phyloP scores from a whole-genome alignment of 2,113 vertebrate genomes.

The Falco punctatus region DNA sequence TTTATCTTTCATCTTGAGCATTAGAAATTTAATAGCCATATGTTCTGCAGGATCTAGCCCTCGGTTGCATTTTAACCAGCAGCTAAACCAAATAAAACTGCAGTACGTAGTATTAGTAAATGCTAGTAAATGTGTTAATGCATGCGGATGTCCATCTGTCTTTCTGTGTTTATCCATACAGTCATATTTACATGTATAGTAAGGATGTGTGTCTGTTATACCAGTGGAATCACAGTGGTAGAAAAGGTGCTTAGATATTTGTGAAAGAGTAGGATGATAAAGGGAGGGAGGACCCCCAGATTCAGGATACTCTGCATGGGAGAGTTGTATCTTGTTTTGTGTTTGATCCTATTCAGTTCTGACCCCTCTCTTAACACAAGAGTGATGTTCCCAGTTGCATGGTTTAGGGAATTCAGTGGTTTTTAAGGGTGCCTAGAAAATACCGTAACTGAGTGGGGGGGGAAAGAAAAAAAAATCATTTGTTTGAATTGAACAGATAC shows the following conservation, averaged over 20 bases:
- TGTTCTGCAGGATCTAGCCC: neutral
- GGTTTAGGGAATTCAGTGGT: neutral
- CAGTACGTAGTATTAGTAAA: neutral
- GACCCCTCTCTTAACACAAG: neutral
- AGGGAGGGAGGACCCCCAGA: neutral
- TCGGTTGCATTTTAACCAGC: neutral
- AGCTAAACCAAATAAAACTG: neutral
- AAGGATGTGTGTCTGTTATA: neutral
- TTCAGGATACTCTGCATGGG: neutral
- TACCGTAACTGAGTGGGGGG: neutral
- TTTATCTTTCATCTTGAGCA: neutral
- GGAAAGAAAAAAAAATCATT: neutral
- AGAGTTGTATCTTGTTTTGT: neutral
- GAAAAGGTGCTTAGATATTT: neutral
- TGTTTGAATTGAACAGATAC: neutral
- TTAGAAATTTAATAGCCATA: neutral
- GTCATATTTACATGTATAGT: neutral
- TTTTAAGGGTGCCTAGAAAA: neutral
- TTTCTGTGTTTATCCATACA: neutral
- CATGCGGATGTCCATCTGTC: neutral
- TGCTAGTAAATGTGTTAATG: neutral
- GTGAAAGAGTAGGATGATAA: neutral
- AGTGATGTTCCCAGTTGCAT: neutral
- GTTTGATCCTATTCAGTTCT: neutral
- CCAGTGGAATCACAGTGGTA: neutral